Evolutionary conservation across 2,888 invertebrate species (phyloP), one percentile per base, ranked within the genome.

Genomic region (Sycophila texana): DNA sequence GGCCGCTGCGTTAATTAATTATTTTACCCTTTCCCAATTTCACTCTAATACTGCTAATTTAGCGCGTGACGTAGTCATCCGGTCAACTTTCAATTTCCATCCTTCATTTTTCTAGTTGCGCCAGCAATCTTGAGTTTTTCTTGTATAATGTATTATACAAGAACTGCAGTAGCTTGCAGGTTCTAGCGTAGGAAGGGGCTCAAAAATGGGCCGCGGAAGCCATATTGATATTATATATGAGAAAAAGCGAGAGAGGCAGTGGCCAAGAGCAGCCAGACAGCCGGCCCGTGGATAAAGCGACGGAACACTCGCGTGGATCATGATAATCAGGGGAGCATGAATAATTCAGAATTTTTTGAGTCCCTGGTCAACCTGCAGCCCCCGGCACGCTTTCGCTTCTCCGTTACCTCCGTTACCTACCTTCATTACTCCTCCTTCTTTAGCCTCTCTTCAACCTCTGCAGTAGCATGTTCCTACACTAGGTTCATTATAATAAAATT

Each of bases 321-420:
- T 84, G 85, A 87, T 87, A 88, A 88, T 85, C 84, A 86, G 84
- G 83, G 20, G 80, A 39, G 79, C 81, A 86, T 88, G 86, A 87
- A 88, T 88, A 84, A 88, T 88, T 87, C 85, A 87, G 81, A 57
- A 77, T 82, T 85, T 87, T 84, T 84, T 85, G 75, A 67, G 81
- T 71, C 66, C 30, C 67, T 20, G 26, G 30, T 53, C 70, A 53
- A 47, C 57, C 39, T 20, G 70, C 58, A 39, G 51, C 57, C 26
- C n/a, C 53, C 67, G 53, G 10, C 67, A 16, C 63, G 22, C 67
- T 18, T 67, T 4, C 26, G 12, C 30, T 51, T 51, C n/a, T 26
- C 26, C 57, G 12, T 13, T 12, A 22, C 14, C 60, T 51, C 26
- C 39, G n/a, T 47, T 39, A 39, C 63, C 47, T 30, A 20, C 67